These are phyloP conservation scores for Phataginus tricuspis DNA, from an alignment of 2,797 vertebrate species.

Conservation along the genomic window DNA sequence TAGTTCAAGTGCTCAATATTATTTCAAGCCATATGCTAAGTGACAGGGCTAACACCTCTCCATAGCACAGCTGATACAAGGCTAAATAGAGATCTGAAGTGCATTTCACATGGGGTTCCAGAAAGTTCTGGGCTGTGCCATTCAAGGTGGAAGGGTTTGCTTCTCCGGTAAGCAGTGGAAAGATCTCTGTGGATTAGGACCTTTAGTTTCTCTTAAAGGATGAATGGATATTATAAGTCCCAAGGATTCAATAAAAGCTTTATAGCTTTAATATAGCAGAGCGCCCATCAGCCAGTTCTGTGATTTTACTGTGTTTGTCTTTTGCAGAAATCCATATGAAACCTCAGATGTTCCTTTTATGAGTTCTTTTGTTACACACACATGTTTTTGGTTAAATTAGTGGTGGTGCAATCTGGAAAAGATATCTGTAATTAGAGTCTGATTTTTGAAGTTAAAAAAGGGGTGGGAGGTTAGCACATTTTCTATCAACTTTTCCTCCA, in stretches of 20 bases:
- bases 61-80: not conserved
- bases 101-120: not conserved
- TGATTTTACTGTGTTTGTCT: constrained; percentile 82
- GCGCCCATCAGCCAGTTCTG: constrained; percentile 74
- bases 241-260: constrained; percentile 81
- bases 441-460: constrained; percentile 71
- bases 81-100: constrained; percentile 49
- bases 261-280: constrained; percentile 80
- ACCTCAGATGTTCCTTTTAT: constrained; percentile 84
- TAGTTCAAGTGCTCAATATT: not conserved
- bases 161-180: constrained; percentile 68
- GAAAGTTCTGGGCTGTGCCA: constrained; percentile 38
- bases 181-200: constrained; percentile 73
- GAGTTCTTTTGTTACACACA: constrained; percentile 83
- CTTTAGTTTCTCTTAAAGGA: constrained; percentile 83
- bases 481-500: constrained; percentile 72
- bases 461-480: constrained; percentile 60
- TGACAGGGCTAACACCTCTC: constrained; percentile 49
- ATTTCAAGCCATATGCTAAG: constrained; percentile 58
- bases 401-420: constrained; percentile 84
- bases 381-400: constrained; percentile 84
- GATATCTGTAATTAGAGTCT: constrained; percentile 84
- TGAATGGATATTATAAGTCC: constrained; percentile 79
- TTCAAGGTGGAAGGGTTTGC: constrained; percentile 71
- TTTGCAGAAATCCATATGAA: constrained; percentile 85